These are phyloP conservation scores for Chesias legatella DNA, from an alignment of 2,888 invertebrate species.

Conservation along the genomic window DNA sequence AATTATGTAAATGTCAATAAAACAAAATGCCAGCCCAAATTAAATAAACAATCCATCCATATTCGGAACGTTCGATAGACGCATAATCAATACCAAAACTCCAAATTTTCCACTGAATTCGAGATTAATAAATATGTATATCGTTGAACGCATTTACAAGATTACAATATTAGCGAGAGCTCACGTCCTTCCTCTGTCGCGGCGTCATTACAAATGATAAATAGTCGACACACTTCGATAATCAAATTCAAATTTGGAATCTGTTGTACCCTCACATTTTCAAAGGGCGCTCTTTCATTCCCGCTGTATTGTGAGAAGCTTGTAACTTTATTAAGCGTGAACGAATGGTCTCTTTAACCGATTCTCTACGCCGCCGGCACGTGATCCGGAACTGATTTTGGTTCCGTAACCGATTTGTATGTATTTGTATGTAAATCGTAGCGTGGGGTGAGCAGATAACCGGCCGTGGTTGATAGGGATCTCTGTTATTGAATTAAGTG, in stretches of 20 bases:
- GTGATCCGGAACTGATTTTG: conserved; percentile 81
- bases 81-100: conserved; percentile 61
- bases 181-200: conserved; percentile 58
- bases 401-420: conserved; percentile 67
- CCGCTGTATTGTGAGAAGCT: conserved; percentile 76
- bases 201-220: conserved; percentile 78
- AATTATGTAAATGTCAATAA: conserved; percentile 25
- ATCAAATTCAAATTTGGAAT: conserved; percentile 81
- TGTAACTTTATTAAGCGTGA: conserved; percentile 79
- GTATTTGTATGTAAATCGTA: conserved; percentile 75
- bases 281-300: conserved; percentile 53
- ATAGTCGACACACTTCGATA: conserved; percentile 79
- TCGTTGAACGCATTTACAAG: conserved; percentile 72
- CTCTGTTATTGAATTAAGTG: conserved; percentile 72
- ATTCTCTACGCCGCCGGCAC: conserved; percentile 82
- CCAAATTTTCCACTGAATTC: conserved; percentile 54
- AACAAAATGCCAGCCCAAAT: conserved; percentile 28
- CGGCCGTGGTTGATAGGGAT: conserved; percentile 69
- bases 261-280: conserved; percentile 69
- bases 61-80: conserved; percentile 38
- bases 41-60: conserved; percentile 35
- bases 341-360: conserved; percentile 73
- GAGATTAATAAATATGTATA: conserved; percentile 71
- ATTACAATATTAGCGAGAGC: conserved; percentile 76
- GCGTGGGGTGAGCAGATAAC: conserved; percentile 70